phyloP scores from a whole-genome alignment of 2,113 vertebrate genomes.

The Mirza zaza region DNA sequence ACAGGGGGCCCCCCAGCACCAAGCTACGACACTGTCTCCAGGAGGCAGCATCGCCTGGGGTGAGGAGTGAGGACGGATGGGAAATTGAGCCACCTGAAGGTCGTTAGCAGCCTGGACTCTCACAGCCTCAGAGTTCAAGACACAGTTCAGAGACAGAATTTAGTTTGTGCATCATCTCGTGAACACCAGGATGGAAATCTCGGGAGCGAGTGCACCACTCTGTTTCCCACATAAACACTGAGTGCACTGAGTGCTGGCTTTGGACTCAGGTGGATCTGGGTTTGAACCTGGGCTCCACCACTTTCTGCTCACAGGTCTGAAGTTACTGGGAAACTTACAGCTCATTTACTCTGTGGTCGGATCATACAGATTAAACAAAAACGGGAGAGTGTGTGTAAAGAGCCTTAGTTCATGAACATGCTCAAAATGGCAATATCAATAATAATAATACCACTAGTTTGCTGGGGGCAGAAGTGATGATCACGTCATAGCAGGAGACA shows the following conservation, averaged over 20 bases:
- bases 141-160: not conserved
- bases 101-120: not conserved
- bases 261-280: too few relatives aligned
- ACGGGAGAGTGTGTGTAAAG: not conserved
- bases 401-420: not conserved
- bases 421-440: too few relatives aligned
- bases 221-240: too few relatives aligned
- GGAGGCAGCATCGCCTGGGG: not conserved
- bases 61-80: not conserved
- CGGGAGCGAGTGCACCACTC: too few relatives aligned
- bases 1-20: rapidly evolving
- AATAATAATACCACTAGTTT: rapidly evolving
- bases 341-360: not conserved
- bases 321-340: not conserved
- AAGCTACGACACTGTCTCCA: not conserved
- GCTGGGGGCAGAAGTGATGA: rapidly evolving
- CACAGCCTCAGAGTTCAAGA: too few relatives aligned
- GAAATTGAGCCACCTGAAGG: too few relatives aligned
- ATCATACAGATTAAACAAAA: not conserved
- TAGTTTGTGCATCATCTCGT: rapidly evolving
- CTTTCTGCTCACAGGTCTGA: not conserved
- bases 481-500: rapidly evolving
- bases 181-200: too few relatives aligned
- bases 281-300: rapidly evolving
- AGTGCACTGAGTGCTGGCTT: rapidly evolving